Evolutionary conservation across 2,888 invertebrate species (phyloP).

Genomic region (Mayetiola destructor): DNA sequence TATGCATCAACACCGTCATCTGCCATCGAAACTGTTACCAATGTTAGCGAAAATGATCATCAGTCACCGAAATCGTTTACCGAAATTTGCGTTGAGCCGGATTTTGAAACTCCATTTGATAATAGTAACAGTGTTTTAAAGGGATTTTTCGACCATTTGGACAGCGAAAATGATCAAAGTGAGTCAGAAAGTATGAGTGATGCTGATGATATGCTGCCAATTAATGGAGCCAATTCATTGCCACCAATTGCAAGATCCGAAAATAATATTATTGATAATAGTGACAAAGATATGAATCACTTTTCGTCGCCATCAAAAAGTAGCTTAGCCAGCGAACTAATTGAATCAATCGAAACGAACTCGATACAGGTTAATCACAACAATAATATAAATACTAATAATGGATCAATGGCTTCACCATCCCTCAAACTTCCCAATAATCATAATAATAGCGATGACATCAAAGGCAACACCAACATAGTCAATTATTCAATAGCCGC

Average conservation of each 20-base stretch:
- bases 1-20: neutral
- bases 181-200: neutral
- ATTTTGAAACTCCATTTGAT: slow-evolving; percentile 23
- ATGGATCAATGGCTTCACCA: too few relatives aligned
- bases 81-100: slow-evolving; percentile 39
- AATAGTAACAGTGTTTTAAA: slow-evolving; percentile 37
- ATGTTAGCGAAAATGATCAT: slow-evolving; percentile 19
- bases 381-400: too few relatives aligned
- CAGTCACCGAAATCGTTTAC: slow-evolving; percentile 34
- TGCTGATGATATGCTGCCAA: neutral
- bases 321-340: neutral
- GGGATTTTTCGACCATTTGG: slow-evolving; percentile 32
- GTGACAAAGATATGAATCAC: neutral
- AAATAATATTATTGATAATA: neutral
- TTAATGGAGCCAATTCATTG: neutral
- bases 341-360: too few relatives aligned
- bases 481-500: neutral
- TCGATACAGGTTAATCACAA: too few relatives aligned
- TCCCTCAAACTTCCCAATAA: too few relatives aligned
- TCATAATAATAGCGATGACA: neutral
- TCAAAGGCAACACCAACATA: neutral
- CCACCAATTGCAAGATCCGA: slow-evolving; percentile 5
- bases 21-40: neutral
- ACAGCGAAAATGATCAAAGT: neutral
- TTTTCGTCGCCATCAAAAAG: neutral